Percentiles rank a stretch among this genome's conserved stretches.
These are phyloP conservation scores for Papilio glaucus DNA, from an alignment of 1,140 invertebrate genomes.

Conservation along the genomic window DNA sequence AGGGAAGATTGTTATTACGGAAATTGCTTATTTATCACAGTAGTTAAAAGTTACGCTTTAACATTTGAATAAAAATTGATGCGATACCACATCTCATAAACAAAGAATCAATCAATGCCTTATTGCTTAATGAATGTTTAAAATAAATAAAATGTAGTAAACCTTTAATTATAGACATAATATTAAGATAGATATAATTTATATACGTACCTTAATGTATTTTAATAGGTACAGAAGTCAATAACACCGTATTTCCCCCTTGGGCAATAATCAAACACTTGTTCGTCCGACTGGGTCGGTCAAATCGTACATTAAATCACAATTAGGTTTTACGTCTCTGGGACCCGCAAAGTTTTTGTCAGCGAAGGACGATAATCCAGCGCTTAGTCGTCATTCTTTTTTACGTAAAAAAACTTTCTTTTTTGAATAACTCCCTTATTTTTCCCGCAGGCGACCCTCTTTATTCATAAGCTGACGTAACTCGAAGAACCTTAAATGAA, in stretches of 20 bases:
- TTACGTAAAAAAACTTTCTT: slow-evolving; percentile 72
- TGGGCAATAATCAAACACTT: slow-evolving; percentile 60
- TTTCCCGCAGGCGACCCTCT: slow-evolving; percentile 68
- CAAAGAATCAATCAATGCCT: too few relatives aligned
- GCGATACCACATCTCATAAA: too few relatives aligned
- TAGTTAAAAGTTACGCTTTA: slow-evolving; percentile 38
- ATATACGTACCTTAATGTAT: neutral
- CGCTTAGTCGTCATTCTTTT: slow-evolving; percentile 67
- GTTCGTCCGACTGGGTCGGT: slow-evolving; percentile 53
- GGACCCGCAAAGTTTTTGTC: slow-evolving; percentile 72
- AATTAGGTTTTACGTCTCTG: slow-evolving; percentile 50
- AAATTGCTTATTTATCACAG: slow-evolving; percentile 62
- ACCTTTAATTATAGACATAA: neutral
- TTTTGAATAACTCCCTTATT: slow-evolving; percentile 74
- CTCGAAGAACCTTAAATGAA: slow-evolving; percentile 78
- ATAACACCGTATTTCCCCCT: slow-evolving; percentile 14
- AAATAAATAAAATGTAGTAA: too few relatives aligned
- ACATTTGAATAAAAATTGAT: too few relatives aligned
- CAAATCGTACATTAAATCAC: slow-evolving; percentile 48
- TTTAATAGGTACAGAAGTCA: slow-evolving; percentile 4
- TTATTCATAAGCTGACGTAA: slow-evolving; percentile 81
- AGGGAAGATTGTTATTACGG: slow-evolving; percentile 48
- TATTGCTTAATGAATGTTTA: too few relatives aligned
- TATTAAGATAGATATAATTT: neutral
- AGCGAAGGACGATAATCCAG: slow-evolving; percentile 69